Base-by-base conservation (phyloP, 1,140 invertebrate genomes). In the Meteorus sp. region DNA sequence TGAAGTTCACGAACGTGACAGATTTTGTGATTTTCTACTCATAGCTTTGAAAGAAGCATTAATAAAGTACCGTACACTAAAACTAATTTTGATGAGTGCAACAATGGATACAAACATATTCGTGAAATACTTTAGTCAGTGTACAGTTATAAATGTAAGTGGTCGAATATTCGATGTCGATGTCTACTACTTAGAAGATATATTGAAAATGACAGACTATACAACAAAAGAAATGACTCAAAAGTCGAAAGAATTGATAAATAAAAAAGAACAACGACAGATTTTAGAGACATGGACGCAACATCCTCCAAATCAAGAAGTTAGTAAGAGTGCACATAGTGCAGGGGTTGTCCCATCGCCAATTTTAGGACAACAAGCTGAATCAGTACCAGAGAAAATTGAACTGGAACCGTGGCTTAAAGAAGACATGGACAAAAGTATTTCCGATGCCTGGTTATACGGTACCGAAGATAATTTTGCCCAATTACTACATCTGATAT, bases 81-180 rank as follows among this genome's bases (percentile, higher is more conserved):
- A 89, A 62, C 62, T 99, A 0, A 84, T 99, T 44, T 81, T 98
- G 1, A 98, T 98, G 95, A 97, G 94, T n/a, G 95, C 96, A 4
- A 93, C 94, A 1, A 85, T 95, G 66, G 89, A 96, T 65, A 85
- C 87, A 5, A 79, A 86, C 19, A 85, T 92, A 27, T 94, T 97
- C 76, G 82, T 86, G 22, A 85, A 87, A 67, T 93, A 92, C 71
- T 98, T 98, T 77, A 86, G 88, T 64, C 84, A 87, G 48, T 88
- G 89, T 63, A 85, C 86, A 0, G 84, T 94, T 8, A 78, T 95
- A n/a, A 83, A 83, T 33, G 89, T 97, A 48, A 89, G 92, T 50
- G 94, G 94, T 0, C 85, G 87, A 37, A 74, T 86, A n/a, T 90
- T 84, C 76, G 85, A 88, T 7, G 93, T 97, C 0, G 85, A 91